These are phyloP conservation scores for Sebastes nivosus DNA, from an alignment of 2,797 vertebrate genomes.

Conservation along the genomic window DNA sequence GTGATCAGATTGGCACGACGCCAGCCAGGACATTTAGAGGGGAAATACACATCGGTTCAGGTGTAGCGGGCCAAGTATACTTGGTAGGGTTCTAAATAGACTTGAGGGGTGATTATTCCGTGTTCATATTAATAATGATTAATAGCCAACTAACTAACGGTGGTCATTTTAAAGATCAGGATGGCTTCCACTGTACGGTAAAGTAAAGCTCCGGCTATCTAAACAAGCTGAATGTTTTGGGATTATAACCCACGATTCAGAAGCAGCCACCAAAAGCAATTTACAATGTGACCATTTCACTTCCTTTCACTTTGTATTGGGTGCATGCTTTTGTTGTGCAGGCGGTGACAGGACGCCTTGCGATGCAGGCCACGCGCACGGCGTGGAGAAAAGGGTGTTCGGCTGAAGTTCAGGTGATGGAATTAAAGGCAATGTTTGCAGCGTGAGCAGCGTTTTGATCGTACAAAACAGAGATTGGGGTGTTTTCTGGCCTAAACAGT, in stretches of 20 bases:
- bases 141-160: background rate
- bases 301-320: conserved; percentile 8
- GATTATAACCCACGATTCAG: background rate
- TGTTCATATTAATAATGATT: background rate
- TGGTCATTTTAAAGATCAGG: background rate
- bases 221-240: conserved; percentile 7
- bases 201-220: background rate
- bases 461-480: background rate
- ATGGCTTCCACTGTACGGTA: background rate
- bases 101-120: background rate
- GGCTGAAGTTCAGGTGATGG: conserved; percentile 14
- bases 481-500: background rate
- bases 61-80: background rate
- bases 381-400: conserved; percentile 4
- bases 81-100: background rate
- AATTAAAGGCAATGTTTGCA: conserved; percentile 25
- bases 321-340: background rate
- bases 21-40: conserved; percentile 23
- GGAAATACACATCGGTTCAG: conserved; percentile 22
- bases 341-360: conserved; percentile 7
- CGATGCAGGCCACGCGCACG: conserved; percentile 10
- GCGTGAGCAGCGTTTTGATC: conserved; percentile 29
- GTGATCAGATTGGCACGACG: conserved; percentile 19
- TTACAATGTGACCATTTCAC: conserved; percentile 3
- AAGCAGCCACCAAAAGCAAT: conserved; percentile 27